These are phyloP conservation scores for Gadus chalcogrammus DNA, from an alignment of 2,113 vertebrate genomes.

Conservation along the genomic window DNA sequence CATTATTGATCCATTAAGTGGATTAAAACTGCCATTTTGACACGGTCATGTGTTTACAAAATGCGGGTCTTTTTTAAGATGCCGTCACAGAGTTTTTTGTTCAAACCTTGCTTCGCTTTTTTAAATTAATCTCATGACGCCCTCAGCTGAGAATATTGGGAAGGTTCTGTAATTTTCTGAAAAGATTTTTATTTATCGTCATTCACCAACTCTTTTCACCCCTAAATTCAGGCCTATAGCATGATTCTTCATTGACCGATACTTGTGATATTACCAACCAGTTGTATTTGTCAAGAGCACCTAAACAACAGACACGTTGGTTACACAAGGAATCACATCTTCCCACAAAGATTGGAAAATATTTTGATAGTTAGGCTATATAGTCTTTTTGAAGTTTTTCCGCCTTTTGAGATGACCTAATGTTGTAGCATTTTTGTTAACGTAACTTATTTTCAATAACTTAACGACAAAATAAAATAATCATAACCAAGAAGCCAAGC, in stretches of 20 bases:
- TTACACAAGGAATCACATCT: not conserved
- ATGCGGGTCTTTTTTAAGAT: too few species aligned
- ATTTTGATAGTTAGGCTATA: too few species aligned
- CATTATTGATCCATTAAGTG: not conserved
- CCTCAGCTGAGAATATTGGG: too few species aligned
- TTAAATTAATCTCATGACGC: too few species aligned
- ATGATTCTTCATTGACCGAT: not conserved
- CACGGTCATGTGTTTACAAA: not conserved
- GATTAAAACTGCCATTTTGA: conserved; percentile 1
- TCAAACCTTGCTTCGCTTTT: not conserved
- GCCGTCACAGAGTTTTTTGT: not conserved
- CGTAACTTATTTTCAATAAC: not conserved
- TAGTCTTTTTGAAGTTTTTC: too few species aligned
- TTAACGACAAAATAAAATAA: not conserved
- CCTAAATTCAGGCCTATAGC: too few species aligned
- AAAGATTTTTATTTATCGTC: too few species aligned
- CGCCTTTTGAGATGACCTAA: not conserved
- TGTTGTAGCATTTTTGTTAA: not conserved
- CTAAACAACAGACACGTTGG: not conserved
- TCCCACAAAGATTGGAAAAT: too few species aligned
- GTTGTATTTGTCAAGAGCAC: not conserved
- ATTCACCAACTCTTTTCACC: too few species aligned
- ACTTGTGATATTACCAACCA: conserved; percentile 13
- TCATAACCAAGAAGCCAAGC: too few species aligned
- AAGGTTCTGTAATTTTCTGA: too few species aligned